Base-by-base conservation (phyloP, 2,888 invertebrate genomes). In the Acanthococcus lagerstroemiae region DNA sequence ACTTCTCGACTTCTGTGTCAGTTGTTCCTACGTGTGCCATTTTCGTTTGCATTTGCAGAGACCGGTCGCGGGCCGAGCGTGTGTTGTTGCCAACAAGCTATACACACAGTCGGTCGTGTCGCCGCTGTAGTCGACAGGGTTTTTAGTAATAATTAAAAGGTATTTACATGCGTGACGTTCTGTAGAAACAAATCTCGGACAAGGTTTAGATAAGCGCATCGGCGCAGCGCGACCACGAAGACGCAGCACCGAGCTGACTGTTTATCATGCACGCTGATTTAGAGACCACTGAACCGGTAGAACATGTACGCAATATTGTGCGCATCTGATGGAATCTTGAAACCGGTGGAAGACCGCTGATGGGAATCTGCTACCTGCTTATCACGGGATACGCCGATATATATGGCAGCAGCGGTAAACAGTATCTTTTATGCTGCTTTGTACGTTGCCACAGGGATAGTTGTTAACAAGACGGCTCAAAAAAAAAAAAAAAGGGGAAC, bases 331-430 rank as follows among this genome's bases (percentile, higher is more conserved):
- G 50, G 61, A 61, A 61, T 50, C 61, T 50, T 50, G 48, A 50
- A 52, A 63, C 63, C 63, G 54, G 63, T 63, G 63, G 54, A 63
- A 52, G 63, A 63, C 50, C 63, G 63, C 63, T 63, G 63, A 63
- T 63, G 63, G 54, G 50, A 52, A 63, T 63, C 63, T 63, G 63
- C 63, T 63, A 63, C 63, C 52, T 63, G 63, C 63, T 52, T 63
- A 63, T 63, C 63, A 63, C 63, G 63, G 52, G 63, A 63, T 63
- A 63, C 44, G 63, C 63, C 63, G 63, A 63, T 63, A 63, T 63
- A 37, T 19, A 45, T 45, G 44, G 58, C 45, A 44, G 57, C 57
- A 57, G 58, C 58, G 58, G 58, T 58, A 58, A 58, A 58, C 58
- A 58, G 58, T 45, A 58, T 61, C 50, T 61, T 61, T 63, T 63